Conservation (phyloP, 2,113 vertebrate genomes). For the Onychorhynchus coronatus region DNA sequence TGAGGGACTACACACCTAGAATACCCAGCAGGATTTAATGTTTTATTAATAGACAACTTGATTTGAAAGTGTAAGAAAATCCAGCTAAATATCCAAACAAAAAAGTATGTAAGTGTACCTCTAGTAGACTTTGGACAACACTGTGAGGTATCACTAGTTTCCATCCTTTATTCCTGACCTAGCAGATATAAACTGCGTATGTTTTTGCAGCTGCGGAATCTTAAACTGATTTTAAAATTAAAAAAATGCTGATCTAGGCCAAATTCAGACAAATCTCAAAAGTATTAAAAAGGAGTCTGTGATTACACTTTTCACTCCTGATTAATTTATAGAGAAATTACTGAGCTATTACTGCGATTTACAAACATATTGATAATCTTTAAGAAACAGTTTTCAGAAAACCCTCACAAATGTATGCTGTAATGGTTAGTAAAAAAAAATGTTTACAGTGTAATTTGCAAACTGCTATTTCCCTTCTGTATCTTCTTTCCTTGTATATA, state of each 20-base stretch:
- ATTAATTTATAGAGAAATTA: neutral
- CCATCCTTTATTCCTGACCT: neutral
- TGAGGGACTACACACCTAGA: neutral
- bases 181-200: neutral
- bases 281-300: neutral
- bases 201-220: neutral
- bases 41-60: neutral
- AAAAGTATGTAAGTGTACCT: neutral
- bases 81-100: neutral
- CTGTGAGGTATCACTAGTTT: neutral
- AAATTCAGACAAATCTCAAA: neutral
- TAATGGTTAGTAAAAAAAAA: neutral
- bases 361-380: neutral
- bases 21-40: neutral
- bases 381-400: neutral
- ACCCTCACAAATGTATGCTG: neutral
- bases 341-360: neutral
- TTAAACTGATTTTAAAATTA: neutral
- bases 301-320: neutral
- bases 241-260: neutral
- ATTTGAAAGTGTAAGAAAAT: neutral
- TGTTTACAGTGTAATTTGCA: neutral
- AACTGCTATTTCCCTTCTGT: neutral
- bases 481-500: neutral
- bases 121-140: neutral